Conservation (phyloP, 2,888 invertebrate species). For the Acronicta alni region DNA sequence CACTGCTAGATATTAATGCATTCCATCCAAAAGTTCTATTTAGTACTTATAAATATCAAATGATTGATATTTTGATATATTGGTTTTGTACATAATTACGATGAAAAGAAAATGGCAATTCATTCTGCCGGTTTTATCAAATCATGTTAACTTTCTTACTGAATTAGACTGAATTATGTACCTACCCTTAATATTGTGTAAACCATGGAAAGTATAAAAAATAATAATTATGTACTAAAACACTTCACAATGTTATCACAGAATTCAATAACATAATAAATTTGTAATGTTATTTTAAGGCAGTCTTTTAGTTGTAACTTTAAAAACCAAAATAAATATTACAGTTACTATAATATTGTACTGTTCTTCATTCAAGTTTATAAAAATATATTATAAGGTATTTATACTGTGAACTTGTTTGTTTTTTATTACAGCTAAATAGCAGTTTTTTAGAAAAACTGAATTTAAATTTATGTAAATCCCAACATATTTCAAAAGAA, state of each 20-base stretch:
- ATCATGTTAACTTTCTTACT: slow-evolving; percentile 42
- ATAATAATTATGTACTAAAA: neutral
- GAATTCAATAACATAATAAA: slow-evolving; percentile 17
- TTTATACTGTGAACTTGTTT: slow-evolving; percentile 36
- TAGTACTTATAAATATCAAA: neutral
- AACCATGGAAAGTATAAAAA: slow-evolving; percentile 25
- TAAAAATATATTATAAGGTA: slow-evolving; percentile 43
- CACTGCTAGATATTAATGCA: slow-evolving; percentile 27
- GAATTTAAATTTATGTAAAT: no score
- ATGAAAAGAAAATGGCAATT: slow-evolving; percentile 7
- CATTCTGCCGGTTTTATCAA: slow-evolving; percentile 15
- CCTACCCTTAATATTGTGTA: slow-evolving; percentile 23
- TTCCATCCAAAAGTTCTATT: slow-evolving; percentile 42
- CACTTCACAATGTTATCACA: slow-evolving; percentile 15
- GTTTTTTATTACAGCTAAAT: neutral
- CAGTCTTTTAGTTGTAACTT: slow-evolving; percentile 15
- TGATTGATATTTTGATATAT: neutral
- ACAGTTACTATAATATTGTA: slow-evolving; percentile 31
- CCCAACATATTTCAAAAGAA: no score
- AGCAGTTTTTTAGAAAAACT: neutral
- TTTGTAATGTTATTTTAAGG: slow-evolving; percentile 11
- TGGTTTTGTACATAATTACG: slow-evolving; percentile 1
- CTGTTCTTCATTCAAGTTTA: slow-evolving; percentile 41
- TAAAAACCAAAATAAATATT: slow-evolving; percentile 28
- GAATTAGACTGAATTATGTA: slow-evolving; percentile 56